Conservation (phyloP, 2,888 invertebrate species). For the Nyleta sp. region DNA sequence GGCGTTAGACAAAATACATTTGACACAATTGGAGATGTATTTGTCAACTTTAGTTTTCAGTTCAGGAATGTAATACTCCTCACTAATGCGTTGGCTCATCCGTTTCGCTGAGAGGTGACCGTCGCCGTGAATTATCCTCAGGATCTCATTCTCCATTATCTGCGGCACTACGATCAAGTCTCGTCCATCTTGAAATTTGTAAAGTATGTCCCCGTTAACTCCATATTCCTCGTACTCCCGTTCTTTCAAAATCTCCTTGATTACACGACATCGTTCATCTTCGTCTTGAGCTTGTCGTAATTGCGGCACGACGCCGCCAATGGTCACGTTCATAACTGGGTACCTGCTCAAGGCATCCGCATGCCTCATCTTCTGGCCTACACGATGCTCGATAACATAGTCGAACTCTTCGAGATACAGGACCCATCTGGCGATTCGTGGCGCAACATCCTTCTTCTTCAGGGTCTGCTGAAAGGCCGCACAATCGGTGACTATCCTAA, state of each 20-base stretch:
- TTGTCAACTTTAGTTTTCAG: slow-evolving; percentile 35
- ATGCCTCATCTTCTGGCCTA: slow-evolving; percentile 24
- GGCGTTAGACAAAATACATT: neutral
- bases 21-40: slow-evolving; percentile 35
- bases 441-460: slow-evolving; percentile 17
- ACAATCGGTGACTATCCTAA: slow-evolving; percentile 43
- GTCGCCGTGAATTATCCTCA: slow-evolving; percentile 36
- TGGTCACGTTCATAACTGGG: slow-evolving; percentile 6
- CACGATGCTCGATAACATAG: slow-evolving; percentile 35
- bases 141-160: slow-evolving; percentile 1
- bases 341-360: slow-evolving; percentile 46
- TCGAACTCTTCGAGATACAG: slow-evolving; percentile 30
- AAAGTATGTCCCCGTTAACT: slow-evolving; percentile 7
- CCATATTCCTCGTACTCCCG: neutral
- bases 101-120: slow-evolving; percentile 38
- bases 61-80: slow-evolving; percentile 45
- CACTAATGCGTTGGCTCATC: slow-evolving; percentile 10
- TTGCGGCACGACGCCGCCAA: neutral
- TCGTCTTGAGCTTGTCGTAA: slow-evolving; percentile 17
- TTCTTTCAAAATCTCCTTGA: neutral
- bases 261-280: neutral
- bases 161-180: slow-evolving; percentile 17
- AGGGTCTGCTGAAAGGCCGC: slow-evolving; percentile 44
- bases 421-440: slow-evolving; percentile 38
- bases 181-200: slow-evolving; percentile 22